Evolutionary conservation across 2,113 vertebrate genomes (phyloP).

Genomic region (Kryptolebias marmoratus): DNA sequence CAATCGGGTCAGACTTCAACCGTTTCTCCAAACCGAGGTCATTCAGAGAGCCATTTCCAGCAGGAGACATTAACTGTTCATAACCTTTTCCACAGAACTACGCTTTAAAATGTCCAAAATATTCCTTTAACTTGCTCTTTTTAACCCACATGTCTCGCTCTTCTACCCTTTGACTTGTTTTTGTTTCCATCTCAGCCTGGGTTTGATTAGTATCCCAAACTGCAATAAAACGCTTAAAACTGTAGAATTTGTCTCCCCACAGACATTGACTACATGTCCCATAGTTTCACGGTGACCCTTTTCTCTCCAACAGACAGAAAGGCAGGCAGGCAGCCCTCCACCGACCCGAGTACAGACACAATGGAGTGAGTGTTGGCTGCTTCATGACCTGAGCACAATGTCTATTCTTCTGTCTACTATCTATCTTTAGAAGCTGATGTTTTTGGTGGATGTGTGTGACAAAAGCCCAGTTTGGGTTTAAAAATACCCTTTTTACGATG

Average conservation of each 20-base stretch:
- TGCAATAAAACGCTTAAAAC: conserved; percentile 9
- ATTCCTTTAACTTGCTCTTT: not conserved
- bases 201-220: not conserved
- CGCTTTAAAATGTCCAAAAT: too few relatives aligned
- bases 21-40: too few relatives aligned
- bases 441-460: not conserved
- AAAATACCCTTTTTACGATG: not conserved
- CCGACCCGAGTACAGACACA: conserved; percentile 63
- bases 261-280: conserved; percentile 40
- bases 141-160: not conserved
- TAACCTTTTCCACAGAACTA: too few relatives aligned
- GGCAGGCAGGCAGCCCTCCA: conserved; percentile 77
- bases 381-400: conserved; percentile 47
- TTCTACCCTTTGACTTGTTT: not conserved
- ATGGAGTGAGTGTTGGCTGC: conserved; percentile 82
- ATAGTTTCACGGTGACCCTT: conserved; percentile 61
- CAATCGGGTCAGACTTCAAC: too few relatives aligned
- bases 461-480: not conserved
- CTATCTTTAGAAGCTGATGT: not conserved
- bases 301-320: conserved; percentile 79
- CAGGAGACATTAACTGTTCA: too few relatives aligned
- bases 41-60: too few relatives aligned
- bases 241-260: conserved; percentile 18
- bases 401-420: conserved; percentile 34
- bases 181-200: not conserved